Percentiles rank a stretch among this genome's conserved stretches.
These are phyloP conservation scores for Folsomia manolachei DNA, from an alignment of 2,888 invertebrate genomes.

Conservation along the genomic window DNA sequence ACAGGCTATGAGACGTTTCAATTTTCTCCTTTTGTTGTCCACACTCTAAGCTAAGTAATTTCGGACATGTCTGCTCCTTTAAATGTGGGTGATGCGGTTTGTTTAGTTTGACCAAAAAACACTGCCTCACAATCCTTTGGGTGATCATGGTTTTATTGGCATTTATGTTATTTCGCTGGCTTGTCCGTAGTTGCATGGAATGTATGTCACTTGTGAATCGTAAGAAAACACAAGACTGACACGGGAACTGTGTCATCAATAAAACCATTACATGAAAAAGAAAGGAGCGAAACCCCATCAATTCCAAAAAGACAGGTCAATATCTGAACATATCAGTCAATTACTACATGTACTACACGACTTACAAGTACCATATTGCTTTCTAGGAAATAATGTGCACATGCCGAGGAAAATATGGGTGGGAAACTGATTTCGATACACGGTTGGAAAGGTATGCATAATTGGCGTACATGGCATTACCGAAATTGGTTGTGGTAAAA, in stretches of 20 bases:
- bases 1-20: too few species aligned
- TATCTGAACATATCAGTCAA: neutral
- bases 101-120: too few species aligned
- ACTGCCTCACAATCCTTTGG: too few species aligned
- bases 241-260: constrained; percentile 8
- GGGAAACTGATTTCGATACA: neutral
- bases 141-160: neutral
- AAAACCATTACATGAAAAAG: neutral
- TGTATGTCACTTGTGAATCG: neutral
- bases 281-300: neutral
- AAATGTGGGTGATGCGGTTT: too few species aligned
- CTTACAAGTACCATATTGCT: too few species aligned
- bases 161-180: neutral
- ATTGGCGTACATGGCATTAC: neutral
- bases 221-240: neutral
- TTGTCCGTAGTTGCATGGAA: neutral
- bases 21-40: too few species aligned
- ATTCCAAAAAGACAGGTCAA: neutral
- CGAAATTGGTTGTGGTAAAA: neutral
- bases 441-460: neutral
- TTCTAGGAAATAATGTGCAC: neutral
- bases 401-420: too few species aligned
- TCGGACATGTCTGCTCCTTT: neutral
- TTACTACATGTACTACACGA: too few species aligned
- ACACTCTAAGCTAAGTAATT: too few species aligned